These are phyloP conservation scores for Laspeyria flexula DNA, from an alignment of 2,888 invertebrate genomes.

Conservation along the genomic window DNA sequence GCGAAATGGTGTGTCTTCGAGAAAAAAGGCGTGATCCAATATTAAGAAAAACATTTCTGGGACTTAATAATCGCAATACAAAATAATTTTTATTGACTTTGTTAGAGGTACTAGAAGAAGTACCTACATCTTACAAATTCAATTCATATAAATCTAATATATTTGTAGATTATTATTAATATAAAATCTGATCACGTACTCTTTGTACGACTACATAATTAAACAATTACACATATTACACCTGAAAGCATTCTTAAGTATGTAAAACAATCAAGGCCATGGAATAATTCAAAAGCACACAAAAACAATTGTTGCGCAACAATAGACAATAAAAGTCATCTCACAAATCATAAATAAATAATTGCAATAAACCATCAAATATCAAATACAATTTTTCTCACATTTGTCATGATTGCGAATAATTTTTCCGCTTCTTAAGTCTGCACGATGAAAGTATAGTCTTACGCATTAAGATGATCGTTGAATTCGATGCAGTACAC, in stretches of 20 bases:
- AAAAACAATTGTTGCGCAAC: constrained; percentile 11
- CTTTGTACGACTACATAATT: constrained; percentile 1
- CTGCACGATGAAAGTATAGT: constrained; percentile 29
- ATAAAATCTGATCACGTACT: background rate
- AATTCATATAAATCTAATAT: too few relatives aligned
- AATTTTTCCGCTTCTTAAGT: constrained; percentile 11
- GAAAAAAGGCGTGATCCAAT: too few relatives aligned
- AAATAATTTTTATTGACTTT: too few relatives aligned
- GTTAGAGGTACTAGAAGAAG: too few relatives aligned
- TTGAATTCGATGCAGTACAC: constrained; percentile 23
- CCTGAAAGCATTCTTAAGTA: background rate
- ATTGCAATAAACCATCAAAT: constrained; percentile 13
- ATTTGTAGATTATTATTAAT: too few relatives aligned
- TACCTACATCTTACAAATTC: too few relatives aligned
- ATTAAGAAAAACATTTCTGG: too few relatives aligned
- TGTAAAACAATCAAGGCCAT: background rate
- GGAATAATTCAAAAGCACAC: background rate
- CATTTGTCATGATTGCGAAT: constrained; percentile 9
- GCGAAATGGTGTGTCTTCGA: too few relatives aligned
- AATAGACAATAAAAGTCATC: constrained; percentile 5
- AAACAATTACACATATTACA: background rate
- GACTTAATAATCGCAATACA: too few relatives aligned
- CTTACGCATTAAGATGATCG: constrained; percentile 16
- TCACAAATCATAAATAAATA: constrained; percentile 17
- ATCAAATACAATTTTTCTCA: constrained; percentile 24